Conservation (phyloP, 1,140 invertebrate genomes). For the Drosophila cardini region DNA sequence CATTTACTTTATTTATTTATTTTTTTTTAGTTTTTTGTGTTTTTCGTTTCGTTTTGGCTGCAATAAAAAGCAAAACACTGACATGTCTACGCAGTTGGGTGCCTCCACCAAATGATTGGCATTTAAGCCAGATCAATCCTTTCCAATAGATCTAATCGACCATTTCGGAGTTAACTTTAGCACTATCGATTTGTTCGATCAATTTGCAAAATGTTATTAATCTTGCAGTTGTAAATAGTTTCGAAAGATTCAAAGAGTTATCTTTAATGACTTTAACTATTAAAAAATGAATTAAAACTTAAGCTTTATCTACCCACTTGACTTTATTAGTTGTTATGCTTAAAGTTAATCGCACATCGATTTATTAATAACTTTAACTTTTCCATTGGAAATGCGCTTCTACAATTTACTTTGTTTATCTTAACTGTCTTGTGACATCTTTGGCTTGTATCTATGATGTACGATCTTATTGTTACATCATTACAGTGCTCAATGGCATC, state of each 20-base stretch:
- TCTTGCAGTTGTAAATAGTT: conserved; percentile 13
- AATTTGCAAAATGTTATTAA: conserved; percentile 6
- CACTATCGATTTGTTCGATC: conserved; percentile 11
- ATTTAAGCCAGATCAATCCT: conserved; percentile 40
- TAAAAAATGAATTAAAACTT: not conserved
- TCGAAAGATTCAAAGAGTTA: not conserved
- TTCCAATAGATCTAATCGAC: conserved; percentile 23
- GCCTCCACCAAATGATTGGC: conserved; percentile 46
- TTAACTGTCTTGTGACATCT: conserved; percentile 58
- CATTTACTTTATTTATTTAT: conserved; percentile 1
- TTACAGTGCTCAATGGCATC: conserved; percentile 49
- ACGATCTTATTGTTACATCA: conserved; percentile 56
- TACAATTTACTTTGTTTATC: conserved; percentile 54
- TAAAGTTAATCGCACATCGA: not conserved
- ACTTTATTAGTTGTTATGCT: too few species aligned
- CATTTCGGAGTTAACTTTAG: conserved; percentile 1
- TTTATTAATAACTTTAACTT: conserved; percentile 12
- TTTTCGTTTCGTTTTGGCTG: conserved; percentile 14
- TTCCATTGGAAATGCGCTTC: conserved; percentile 17
- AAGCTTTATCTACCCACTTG: too few species aligned
- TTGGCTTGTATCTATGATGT: conserved; percentile 55
- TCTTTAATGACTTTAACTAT: not conserved
- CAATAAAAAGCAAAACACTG: conserved; percentile 42
- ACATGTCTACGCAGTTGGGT: conserved; percentile 58
- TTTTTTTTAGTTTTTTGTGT: not conserved